Conservation (phyloP, 2,888 invertebrate genomes). For the Campoplex nolae region DNA sequence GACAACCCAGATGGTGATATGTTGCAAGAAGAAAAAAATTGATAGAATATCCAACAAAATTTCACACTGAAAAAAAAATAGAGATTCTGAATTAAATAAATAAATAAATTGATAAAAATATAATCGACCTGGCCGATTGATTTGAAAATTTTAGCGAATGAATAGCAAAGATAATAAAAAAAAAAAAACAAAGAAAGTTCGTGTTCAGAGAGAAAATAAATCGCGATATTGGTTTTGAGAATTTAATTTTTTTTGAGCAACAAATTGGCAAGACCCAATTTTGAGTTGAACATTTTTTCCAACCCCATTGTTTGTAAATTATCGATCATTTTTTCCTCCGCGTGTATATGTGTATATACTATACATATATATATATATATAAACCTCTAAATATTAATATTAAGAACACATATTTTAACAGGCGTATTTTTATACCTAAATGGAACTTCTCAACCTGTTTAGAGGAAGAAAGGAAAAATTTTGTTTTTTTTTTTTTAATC, state of each 20-base stretch:
- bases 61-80: not conserved
- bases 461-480: too few species aligned
- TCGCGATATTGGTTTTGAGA: not conserved
- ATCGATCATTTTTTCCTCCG: not conserved
- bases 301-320: slow-evolving; percentile 50
- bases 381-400: too few species aligned
- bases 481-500: too few species aligned
- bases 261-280: not conserved
- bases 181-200: not conserved
- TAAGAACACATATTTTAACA: too few species aligned
- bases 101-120: not conserved
- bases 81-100: not conserved
- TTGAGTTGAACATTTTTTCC: not conserved
- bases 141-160: not conserved
- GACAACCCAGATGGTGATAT: too few species aligned
- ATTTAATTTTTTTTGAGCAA: not conserved
- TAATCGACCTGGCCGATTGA: too few species aligned
- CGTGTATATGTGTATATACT: not conserved
- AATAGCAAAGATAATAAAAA: not conserved
- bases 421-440: too few species aligned
- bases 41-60: too few species aligned
- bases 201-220: not conserved
- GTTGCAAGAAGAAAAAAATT: too few species aligned
- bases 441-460: too few species aligned
- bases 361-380: too few species aligned